Evolutionary conservation across 2,797 vertebrate genomes (phyloP), one percentile per base, ranked within the genome.

Genomic region (Sebastiscus albofasciatus): DNA sequence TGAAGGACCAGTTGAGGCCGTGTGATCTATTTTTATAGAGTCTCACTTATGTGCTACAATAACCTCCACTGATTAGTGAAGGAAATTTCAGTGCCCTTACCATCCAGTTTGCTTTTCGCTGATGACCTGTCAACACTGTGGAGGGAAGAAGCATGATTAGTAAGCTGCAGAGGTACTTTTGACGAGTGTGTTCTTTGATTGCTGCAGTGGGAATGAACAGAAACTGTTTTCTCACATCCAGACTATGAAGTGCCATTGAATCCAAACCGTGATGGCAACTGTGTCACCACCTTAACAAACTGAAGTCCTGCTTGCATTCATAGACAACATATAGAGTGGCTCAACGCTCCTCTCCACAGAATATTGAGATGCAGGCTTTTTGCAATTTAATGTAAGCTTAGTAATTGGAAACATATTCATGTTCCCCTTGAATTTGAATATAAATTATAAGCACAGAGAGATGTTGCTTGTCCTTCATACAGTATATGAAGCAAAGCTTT

Each of bases 121-220:
- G 13, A 66, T 80, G 77, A 88, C 75, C 75, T 8, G 6, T 49
- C 24, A 61, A 55, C 71, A 64, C 62, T 7, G 58, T 24, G 31
- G 20, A 49, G 59, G 71, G 36, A 74, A 31, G 31, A 66, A 8
- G 46, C 0, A 1, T 75, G 56, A 90, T 83, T 77, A 80, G 34
- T 59, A 27, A 70, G 64, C 77, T 69, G 71, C 13, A 2, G 22
- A 54, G 42, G 60, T 29, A 22, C 60, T 58, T 70, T 59, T 71
- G 42, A 54, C 72, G n/a, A 70, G 73, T 49, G 52, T 61, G 58
- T 42, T 29, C 74, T 72, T 64, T 84, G 79, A 87, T 78, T 87
- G 27, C 81, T 59, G 14, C 20, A 18, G 24, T n/a, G 9, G n/a
- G 29, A 75, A 77, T 58, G 39, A 77, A 72, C 36, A 18, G 26